Base-by-base conservation (phyloP, 2,888 invertebrate species). In the Fragum sueziense region DNA sequence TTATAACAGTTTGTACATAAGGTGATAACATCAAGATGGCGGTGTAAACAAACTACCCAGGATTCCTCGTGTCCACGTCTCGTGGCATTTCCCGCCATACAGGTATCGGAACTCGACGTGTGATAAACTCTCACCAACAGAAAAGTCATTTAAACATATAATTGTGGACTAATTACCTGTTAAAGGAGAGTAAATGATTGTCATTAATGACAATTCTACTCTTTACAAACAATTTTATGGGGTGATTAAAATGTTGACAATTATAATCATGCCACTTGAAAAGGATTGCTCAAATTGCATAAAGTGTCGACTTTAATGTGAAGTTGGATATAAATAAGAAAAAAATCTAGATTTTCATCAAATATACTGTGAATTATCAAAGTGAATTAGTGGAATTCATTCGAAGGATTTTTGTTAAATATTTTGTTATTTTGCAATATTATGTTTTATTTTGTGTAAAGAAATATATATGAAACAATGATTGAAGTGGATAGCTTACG, bases 401-500 rank as follows among this genome's bases (percentile, higher is more conserved):
- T n/a, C n/a, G n/a, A n/a, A n/a, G n/a, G n/a, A n/a, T n/a, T n/a
- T n/a, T n/a, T n/a, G n/a, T 17, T 41, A 9, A 41, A 11, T 41
- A 41, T 17, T 17, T 41, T 41, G 41, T 14, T 41, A 4, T 61
- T 31, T 27, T 6, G 31, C 20, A 61, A n/a, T 27, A 61, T 29
- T 61, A 31, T 29, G 33, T 1, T 31, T 29, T 29, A 54, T 6
- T 22, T 31, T 25, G 59, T 57, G 51, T 61, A 29, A n/a, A n/a
- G 47, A 47, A 47, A 20, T 47, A 47, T 14, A 9, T 6, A 34
- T 59, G 37, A 17, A 67, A 84, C 11, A 17, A 87, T 87, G 87
- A 80, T 87, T 74, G 87, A 87, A 76, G 85, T 87, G 47, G 87
- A 87, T 14, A 80, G 70, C 67, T 74, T 79, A 11, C 71, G 87